A percentile compares a stretch with the other conserved stretches of the same genome.
Conservation (phyloP, 1,140 invertebrate genomes). For the Tetramorium alpestre region DNA sequence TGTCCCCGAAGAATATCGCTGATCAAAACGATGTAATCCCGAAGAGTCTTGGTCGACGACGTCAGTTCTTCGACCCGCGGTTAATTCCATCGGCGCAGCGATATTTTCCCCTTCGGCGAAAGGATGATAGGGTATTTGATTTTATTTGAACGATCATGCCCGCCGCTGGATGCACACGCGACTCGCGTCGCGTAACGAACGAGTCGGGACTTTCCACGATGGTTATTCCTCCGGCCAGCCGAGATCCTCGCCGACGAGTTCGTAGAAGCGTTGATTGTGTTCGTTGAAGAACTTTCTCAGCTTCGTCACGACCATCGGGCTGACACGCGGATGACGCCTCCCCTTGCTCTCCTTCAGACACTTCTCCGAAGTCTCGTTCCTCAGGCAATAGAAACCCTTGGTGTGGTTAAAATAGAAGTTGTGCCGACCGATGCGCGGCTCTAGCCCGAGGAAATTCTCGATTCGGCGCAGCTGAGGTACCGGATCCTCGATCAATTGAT, state of each 20-base stretch:
- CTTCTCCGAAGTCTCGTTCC: constrained; percentile 94
- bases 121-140: constrained; percentile 19
- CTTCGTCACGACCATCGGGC: constrained; percentile 93
- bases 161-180: constrained; percentile 22
- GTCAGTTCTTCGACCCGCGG: neutral
- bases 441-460: constrained; percentile 94
- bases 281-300: constrained; percentile 96
- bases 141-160: neutral
- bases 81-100: neutral
- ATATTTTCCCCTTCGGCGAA: neutral
- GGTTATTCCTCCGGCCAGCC: constrained; percentile 94
- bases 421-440: constrained; percentile 91
- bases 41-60: neutral
- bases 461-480: constrained; percentile 95
- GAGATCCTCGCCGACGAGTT: constrained; percentile 96
- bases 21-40: constrained; percentile 5
- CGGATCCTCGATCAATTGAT: constrained; percentile 97
- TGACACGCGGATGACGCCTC: constrained; percentile 95
- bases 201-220: constrained; percentile 55
- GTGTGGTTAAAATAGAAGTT: constrained; percentile 99
- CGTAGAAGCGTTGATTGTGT: constrained; percentile 98
- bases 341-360: constrained; percentile 98
- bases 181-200: constrained; percentile 22
- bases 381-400: constrained; percentile 98
- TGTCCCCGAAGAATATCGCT: constrained; percentile 19